Evolutionary conservation across 2,888 invertebrate genomes (phyloP).

Genomic region (Brachynemurus nebulosus): DNA sequence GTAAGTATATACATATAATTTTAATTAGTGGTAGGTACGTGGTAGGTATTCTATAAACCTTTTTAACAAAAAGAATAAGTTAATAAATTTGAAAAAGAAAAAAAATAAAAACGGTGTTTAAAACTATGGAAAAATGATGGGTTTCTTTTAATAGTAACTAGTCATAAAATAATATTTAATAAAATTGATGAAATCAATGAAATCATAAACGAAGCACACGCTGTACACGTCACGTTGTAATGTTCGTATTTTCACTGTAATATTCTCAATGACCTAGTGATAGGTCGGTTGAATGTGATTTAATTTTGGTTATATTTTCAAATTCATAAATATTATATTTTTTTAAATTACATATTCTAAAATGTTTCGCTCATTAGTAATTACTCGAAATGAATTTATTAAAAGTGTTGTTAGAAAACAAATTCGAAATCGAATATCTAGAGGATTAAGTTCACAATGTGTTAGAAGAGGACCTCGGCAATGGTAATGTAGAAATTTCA

Average conservation of each 20-base stretch:
- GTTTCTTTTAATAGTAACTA: too few relatives aligned
- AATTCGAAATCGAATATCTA: conserved; percentile 40
- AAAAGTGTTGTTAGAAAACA: conserved; percentile 47
- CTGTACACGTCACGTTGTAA: background rate
- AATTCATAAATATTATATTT: background rate
- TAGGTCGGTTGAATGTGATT: conserved; percentile 10
- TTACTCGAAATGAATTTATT: conserved; percentile 49
- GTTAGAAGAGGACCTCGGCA: conserved; percentile 43
- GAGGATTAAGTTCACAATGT: conserved; percentile 47
- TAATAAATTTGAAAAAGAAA: too few relatives aligned
- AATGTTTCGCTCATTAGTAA: conserved; percentile 61
- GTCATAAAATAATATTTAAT: too few relatives aligned
- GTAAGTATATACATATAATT: too few relatives aligned
- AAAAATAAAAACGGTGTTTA: too few relatives aligned
- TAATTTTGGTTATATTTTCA: background rate
- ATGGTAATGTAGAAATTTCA: too few relatives aligned
- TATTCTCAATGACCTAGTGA: conserved; percentile 6
- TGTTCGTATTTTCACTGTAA: background rate
- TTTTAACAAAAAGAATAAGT: too few relatives aligned
- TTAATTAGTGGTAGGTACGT: too few relatives aligned
- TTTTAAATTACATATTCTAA: too few relatives aligned
- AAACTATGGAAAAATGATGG: too few relatives aligned
- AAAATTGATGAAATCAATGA: background rate
- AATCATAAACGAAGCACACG: background rate
- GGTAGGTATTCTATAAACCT: too few relatives aligned